phyloP scores from a whole-genome alignment of 2,797 vertebrate species.

The Characodon lateralis region DNA sequence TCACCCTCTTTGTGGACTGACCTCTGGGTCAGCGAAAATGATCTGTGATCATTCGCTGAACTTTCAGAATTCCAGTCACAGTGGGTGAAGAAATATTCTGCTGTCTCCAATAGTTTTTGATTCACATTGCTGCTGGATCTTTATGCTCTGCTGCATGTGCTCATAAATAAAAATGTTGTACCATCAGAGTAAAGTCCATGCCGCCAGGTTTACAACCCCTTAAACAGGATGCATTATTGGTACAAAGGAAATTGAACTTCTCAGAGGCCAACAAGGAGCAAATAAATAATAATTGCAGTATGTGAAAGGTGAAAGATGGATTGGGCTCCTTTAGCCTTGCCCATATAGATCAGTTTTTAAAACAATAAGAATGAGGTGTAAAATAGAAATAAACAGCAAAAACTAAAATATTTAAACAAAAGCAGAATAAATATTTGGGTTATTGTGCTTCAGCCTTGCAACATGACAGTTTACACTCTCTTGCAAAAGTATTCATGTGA shows the following conservation, averaged over 20 bases:
- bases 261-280: slow-evolving; percentile 9
- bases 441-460: too few relatives aligned
- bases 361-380: neutral
- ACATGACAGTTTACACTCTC: too few relatives aligned
- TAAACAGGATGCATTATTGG: slow-evolving; percentile 14
- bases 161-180: slow-evolving; percentile 52
- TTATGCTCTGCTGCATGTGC: slow-evolving; percentile 35
- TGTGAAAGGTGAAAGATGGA: neutral
- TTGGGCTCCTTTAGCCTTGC: neutral
- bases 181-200: slow-evolving; percentile 5
- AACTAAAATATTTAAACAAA: too few relatives aligned
- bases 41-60: slow-evolving; percentile 46
- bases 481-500: neutral
- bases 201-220: neutral
- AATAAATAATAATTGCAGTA: neutral
- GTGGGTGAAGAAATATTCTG: slow-evolving; percentile 43
- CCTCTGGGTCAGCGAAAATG: slow-evolving; percentile 33
- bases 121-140: slow-evolving; percentile 54
- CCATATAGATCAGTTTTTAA: neutral
- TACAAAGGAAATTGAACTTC: slow-evolving; percentile 9
- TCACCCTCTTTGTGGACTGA: slow-evolving; percentile 20
- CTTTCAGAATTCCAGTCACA: slow-evolving; percentile 61
- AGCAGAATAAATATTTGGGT: too few relatives aligned
- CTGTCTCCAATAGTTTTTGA: slow-evolving; percentile 28
- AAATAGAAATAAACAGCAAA: neutral